Evolutionary conservation across 2,888 invertebrate genomes (phyloP), one percentile per base, ranked within the genome.

Genomic region (Eulithis testata): DNA sequence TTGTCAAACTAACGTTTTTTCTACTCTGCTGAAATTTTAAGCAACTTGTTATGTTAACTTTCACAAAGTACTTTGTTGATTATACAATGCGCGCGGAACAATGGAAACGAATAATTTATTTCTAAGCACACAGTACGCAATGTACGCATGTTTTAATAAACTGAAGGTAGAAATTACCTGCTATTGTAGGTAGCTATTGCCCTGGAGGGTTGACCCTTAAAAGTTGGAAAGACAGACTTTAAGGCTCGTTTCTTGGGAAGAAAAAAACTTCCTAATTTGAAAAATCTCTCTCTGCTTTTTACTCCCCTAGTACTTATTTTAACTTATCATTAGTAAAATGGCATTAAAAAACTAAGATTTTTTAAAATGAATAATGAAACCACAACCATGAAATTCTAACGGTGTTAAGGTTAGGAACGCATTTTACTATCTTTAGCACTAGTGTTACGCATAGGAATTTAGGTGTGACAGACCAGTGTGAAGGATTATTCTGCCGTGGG

Each of bases 81-180:
- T 61, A 43, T 53, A 50, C 27, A 50, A 27, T 50, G n/a, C 43
- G 11, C 43, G 27, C n/a, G n/a, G 11, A n/a, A 50, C 50, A 58
- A 58, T 57, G 40, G 49, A 40, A 49, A 12, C 55, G 50, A 62
- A 66, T 63, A 31, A 66, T 66, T 63, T 60, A 66, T 60, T 63
- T 55, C 61, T 63, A 60, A 59, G 51, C 60, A 47, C 60, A 47
- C 27, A 45, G 21, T 21, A 21, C 21, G 21, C 36, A 58, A 57
- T 8, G 59, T 52, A 51, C 40, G 43, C 5, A 12, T 53, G 63
- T 45, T 63, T 63, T 45, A 66, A 66, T 65, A 50, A 55, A 62
- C 55, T 63, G 63, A 56, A 36, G 60, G 60, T 54, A 37, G 57
- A 53, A 57, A 51, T 45, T 66, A 60, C 59, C 65, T 53, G 56